phyloP scores from a whole-genome alignment of 2,113 vertebrate genomes.

The Aptenodytes patagonicus region DNA sequence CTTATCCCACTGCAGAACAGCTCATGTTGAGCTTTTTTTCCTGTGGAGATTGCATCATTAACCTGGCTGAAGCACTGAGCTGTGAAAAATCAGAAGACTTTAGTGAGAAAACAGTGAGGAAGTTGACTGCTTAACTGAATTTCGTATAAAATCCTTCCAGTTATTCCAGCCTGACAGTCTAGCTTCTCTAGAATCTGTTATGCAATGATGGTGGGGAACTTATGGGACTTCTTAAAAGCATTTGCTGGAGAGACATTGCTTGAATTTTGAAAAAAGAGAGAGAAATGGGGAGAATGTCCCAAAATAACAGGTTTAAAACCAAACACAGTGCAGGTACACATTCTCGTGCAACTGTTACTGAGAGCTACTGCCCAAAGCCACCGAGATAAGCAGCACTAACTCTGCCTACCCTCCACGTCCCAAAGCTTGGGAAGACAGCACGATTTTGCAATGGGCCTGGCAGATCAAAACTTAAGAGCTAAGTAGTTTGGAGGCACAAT shows the following conservation, averaged over 20 bases:
- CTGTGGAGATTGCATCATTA: background rate
- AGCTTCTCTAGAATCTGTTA: background rate
- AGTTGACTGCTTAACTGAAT: background rate
- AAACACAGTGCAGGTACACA: background rate
- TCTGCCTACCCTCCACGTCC: no score
- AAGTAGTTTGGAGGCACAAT: background rate
- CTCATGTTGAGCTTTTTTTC: background rate
- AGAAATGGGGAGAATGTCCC: background rate
- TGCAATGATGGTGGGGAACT: background rate
- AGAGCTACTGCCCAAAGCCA: background rate
- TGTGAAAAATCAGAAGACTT: background rate
- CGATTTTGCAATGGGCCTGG: background rate
- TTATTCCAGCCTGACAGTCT: background rate
- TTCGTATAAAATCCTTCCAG: background rate
- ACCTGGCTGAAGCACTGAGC: background rate
- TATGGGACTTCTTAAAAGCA: background rate
- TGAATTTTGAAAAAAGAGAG: background rate
- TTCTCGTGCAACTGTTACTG: no score
- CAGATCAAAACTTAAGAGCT: background rate
- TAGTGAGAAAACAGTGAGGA: background rate
- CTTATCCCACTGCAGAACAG: background rate
- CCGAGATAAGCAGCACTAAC: background rate
- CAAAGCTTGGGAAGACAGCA: rapidly evolving
- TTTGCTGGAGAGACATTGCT: background rate
- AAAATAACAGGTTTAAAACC: background rate